Evolutionary conservation across 2,797 vertebrate genomes (phyloP), one percentile per base, ranked within the genome.

Genomic region (Phrynocephalus forsythii): DNA sequence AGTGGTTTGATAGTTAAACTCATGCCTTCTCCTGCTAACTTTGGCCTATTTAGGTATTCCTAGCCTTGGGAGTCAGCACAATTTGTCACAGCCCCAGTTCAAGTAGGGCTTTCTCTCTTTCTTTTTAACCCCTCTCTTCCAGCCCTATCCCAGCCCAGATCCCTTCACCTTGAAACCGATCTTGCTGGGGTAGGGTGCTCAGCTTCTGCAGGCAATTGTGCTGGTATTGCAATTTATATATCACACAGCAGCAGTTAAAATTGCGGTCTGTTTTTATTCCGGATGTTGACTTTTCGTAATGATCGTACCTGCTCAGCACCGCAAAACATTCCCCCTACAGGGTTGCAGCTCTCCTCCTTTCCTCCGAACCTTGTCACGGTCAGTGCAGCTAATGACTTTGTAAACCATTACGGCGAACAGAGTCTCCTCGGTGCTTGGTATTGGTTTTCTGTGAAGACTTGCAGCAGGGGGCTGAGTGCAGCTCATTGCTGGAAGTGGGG

Each of bases 401-500:
- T 79, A 91, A 92, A 94, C 91, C 91, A 92, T 91, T 91, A 90
- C 91, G 68, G 88, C 91, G 94, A 94, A 91, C 83, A 91, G 93
- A 94, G 94, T 93, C 91, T 93, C 90, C 48, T 94, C 92, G 84
- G 79, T 93, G 87, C 92, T 91, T 88, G 89, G 86, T 83, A 52
- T 91, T 91, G 30, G 22, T 86, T 81, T 82, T 71, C 88, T 0
- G 66, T 88, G 88, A 94, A 95, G 93, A 94, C 90, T 91, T 92
- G 90, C 93, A 92, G 90, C 93, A 92, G 93, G 94, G 20, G 94
- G 94, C 91, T 86, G 77, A 85, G 93, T 89, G 91, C 92, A 91
- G 90, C 91, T 94, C 85, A 89, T 94, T 95, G 93, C 94, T 94
- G 93, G 93, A 92, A 91, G 85, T 90, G 90, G 83, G 88, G 89